A percentile compares a stretch with the other conserved stretches of the same genome.
phyloP scores from a whole-genome alignment of 2,113 vertebrate genomes.

The Ictalurus punctatus region DNA sequence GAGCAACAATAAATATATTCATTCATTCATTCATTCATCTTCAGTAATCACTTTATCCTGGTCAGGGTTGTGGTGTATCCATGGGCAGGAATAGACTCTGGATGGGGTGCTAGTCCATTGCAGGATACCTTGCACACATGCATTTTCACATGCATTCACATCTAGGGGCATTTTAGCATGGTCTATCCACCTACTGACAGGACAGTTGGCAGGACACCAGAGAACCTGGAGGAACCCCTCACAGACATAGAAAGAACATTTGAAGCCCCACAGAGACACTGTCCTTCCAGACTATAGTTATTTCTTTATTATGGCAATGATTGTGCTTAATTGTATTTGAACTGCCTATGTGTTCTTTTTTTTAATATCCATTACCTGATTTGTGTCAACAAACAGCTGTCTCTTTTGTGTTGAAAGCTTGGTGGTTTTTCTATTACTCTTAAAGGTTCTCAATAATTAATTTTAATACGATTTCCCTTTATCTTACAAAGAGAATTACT shows the following conservation, averaged over 20 bases:
- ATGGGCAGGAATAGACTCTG: not conserved
- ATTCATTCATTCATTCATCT: not conserved
- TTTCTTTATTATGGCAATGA: not conserved
- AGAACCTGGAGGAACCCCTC: not conserved
- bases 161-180: not conserved
- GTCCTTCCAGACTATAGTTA: not conserved
- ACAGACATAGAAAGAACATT: not conserved
- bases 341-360: not conserved
- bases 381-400: not conserved
- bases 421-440: not conserved
- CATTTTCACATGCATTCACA: not conserved
- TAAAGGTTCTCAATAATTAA: not conserved
- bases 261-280: not conserved
- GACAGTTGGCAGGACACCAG: not conserved
- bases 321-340: not conserved
- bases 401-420: not conserved
- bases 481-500: not conserved
- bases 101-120: not conserved
- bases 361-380: not conserved
- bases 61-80: not conserved
- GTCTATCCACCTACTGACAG: not conserved
- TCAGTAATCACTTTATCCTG: not conserved
- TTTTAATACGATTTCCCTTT: not conserved
- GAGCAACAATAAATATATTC: not conserved
- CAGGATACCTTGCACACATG: not conserved